phyloP scores from a whole-genome alignment of 2,888 invertebrate species.

The Pterobdella sp. region DNA sequence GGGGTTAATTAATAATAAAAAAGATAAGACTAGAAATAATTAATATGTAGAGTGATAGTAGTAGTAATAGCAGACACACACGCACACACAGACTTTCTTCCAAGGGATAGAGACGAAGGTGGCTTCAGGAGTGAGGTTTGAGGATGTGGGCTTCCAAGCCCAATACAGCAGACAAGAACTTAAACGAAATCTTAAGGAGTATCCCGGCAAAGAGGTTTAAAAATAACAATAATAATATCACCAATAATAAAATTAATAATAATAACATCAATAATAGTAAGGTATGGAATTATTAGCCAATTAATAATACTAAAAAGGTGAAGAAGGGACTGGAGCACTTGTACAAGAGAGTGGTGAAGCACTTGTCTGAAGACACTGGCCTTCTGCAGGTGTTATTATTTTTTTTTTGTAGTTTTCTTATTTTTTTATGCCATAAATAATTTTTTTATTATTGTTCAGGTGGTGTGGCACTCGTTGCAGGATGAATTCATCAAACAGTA shows the following conservation, averaged over 20 bases:
- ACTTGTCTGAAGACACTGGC: slow-evolving; percentile 67
- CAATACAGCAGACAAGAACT: slow-evolving; percentile 94
- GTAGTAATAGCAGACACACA: background rate
- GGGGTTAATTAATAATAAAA: too few relatives aligned
- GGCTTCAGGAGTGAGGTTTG: slow-evolving; percentile 84
- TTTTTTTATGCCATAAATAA: background rate
- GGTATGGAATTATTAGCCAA: too few relatives aligned
- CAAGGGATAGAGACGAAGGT: slow-evolving; percentile 91
- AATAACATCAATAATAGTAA: background rate
- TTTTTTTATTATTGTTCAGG: slow-evolving; percentile 56
- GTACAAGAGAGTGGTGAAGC: slow-evolving; percentile 92
- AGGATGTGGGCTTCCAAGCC: slow-evolving; percentile 94
- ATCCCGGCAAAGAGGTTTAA: slow-evolving; percentile 72
- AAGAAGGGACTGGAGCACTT: slow-evolving; percentile 84
- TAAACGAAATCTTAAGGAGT: slow-evolving; percentile 83
- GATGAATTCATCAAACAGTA: slow-evolving; percentile 96
- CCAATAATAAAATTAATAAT: background rate
- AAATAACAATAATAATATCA: background rate
- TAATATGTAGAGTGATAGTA: background rate
- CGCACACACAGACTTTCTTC: slow-evolving; percentile 70
- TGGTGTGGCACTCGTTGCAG: slow-evolving; percentile 99
- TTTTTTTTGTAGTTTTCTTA: background rate
- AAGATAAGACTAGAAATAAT: background rate
- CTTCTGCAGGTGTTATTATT: slow-evolving; percentile 34
- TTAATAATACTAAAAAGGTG: slow-evolving; percentile 51